Evolutionary conservation across 2,888 invertebrate species (phyloP), one percentile per base, ranked within the genome.

Genomic region (Scrobipalpa atriplicella): DNA sequence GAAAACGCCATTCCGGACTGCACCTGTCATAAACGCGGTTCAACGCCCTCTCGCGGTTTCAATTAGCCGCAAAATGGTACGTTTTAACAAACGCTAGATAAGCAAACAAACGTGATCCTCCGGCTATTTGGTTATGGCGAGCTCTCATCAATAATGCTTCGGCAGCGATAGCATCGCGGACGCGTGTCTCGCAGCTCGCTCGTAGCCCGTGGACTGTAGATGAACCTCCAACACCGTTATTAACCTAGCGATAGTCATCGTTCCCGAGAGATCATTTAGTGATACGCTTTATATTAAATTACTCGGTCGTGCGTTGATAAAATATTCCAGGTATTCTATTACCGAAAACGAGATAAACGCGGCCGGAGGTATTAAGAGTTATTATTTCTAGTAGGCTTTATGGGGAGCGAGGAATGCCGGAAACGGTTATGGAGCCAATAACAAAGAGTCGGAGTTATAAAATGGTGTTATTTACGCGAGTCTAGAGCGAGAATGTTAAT

Each of bases 231-330:
- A 90, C 92, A 90, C 92, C 89, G 91, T 92, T 92, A 92, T 92
- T 92, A 87, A 90, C 84, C 86, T 81, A 71, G 78, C 81, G 92
- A 92, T 92, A 92, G 79, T 84, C 83, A 92, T 92, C 92, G 85
- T 81, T 75, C 81, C 83, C 78, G 75, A 83, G 85, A 91, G 92
- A 92, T 92, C 90, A 90, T 90, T 91, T 89, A 88, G 90, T 90
- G 92, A 92, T 92, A 92, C 90, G 90, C 86, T 92, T 92, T 92
- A 92, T 92, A 92, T 92, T 92, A 92, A 92, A 92, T 92, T 92
- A 92, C 92, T 90, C 86, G 91, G 91, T 90, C 92, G 90, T 92
- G 92, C 86, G 86, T 88, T 90, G 92, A 90, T 92, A 90, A 90
- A 90, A 91, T 90, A 90, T 89, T 88, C 87, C 77, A 78, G 80